Evolutionary conservation across 2,888 invertebrate genomes (phyloP), one percentile per base, ranked within the genome.

Genomic region (Adelphocoris suturalis): DNA sequence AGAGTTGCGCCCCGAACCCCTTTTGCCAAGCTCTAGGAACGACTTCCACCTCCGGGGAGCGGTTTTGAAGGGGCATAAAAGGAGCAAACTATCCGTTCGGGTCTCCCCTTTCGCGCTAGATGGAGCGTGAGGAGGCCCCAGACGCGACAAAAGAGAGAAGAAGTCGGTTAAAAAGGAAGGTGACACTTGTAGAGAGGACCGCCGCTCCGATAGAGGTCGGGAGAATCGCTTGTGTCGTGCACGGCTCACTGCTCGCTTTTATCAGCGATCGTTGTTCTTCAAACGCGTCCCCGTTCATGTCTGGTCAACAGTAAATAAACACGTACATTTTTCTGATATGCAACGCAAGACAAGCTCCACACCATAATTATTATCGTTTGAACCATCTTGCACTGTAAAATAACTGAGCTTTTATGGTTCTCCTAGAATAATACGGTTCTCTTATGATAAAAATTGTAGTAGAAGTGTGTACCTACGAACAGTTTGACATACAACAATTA

Each of bases 51-150:
- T 28, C 78, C 78, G 78, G 78, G 28, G n/a, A 78, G 78, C 46
- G 78, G 78, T 78, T 78, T 78, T n/a, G 78, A 46, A 46, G 78
- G 37, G 78, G 78, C 78, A 78, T 78, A 78, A 78, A 78, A 78
- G 78, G 78, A 78, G 78, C 37, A 78, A 78, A 78, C 78, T 78
- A 78, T 78, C 78, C 78, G 78, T 78, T 78, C 78, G 78, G n/a
- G 27, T 78, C 37, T 37, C 13, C 78, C 78, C 78, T 78, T 78
- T 78, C 14, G 78, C 11, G 78, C 14, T 78, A 78, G 78, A 78
- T 78, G 37, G 78, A 78, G 78, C 78, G 46, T 78, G 78, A 78
- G 61, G 61, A n/a, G 16, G 27, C 28, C 46, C 78, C 46, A 13
- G 16, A 28, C 13, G 7, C 78, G 78, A 78, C 78, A 78, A 78